phyloP scores from a whole-genome alignment of 2,888 invertebrate genomes.

The Nemapogon koenigi region DNA sequence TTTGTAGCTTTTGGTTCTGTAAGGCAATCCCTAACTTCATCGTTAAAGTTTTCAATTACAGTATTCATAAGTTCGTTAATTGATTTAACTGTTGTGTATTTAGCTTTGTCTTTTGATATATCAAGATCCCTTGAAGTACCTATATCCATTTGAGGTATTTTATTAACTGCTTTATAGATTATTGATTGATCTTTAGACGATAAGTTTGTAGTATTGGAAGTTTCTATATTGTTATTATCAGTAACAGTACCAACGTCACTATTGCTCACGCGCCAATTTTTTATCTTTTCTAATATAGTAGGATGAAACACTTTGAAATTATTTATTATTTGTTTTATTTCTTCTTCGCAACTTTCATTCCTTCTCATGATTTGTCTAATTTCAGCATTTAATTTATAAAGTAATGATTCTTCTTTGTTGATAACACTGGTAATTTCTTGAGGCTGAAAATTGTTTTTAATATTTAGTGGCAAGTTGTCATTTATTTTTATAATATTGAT shows the following conservation, averaged over 20 bases:
- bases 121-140: constrained; percentile 3
- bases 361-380: constrained; percentile 33
- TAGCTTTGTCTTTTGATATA: constrained; percentile 3
- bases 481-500: too few relatives aligned
- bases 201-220: too few relatives aligned
- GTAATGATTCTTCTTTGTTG: constrained; percentile 25
- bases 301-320: constrained; percentile 38
- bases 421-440: constrained; percentile 26
- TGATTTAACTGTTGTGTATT: constrained; percentile 3
- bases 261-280: too few relatives aligned
- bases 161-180: neutral
- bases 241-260: too few relatives aligned
- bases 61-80: constrained; percentile 12
- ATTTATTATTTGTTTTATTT: constrained; percentile 24
- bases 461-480: neutral
- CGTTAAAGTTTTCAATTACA: constrained; percentile 10
- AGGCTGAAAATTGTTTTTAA: constrained; percentile 25
- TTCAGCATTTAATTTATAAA: constrained; percentile 43
- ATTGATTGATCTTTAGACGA: too few relatives aligned
- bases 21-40: too few relatives aligned
- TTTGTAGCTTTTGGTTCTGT: too few relatives aligned
- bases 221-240: too few relatives aligned
- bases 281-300: constrained; percentile 28
- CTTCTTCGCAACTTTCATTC: constrained; percentile 22
- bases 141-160: constrained; percentile 1